Evolutionary conservation across 2,888 invertebrate genomes (phyloP), one percentile per base, ranked within the genome.

Genomic region (Drosophila subsilvestris): DNA sequence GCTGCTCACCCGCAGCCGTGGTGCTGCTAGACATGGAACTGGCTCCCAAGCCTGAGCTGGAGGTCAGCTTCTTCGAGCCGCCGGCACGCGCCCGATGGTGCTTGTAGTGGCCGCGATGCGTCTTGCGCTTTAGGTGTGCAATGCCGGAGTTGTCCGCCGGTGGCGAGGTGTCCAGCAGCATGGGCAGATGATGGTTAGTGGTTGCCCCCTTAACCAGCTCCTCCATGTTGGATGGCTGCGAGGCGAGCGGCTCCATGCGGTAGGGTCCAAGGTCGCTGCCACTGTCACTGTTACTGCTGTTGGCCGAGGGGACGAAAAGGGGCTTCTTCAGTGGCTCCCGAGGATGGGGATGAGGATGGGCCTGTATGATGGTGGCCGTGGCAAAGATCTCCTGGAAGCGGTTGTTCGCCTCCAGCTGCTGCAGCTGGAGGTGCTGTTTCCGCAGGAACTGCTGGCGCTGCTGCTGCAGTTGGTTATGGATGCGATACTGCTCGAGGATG

Each of bases 311-410:
- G 49, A 18, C 10, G 17, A 53, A 18, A 25, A 12, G 8, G 10
- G 55, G 74, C 60, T 70, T 85, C 76, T 82, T 90, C 71, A 80
- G 76, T 47, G 84, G 71, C 12, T 86, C 86, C 14, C 76, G 81
- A 8, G 88, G 73, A 82, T 90, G 89, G 3, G 89, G 75, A 45
- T 75, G 89, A 55, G 74, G 85, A 79, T 90, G 90, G 4, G 90
- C 81, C 80, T 90, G 90, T 42, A 90, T 90, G 27, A 90, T 90
- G 78, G 90, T 90, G 49, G 90, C 90, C 50, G 90, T 90, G 70
- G 90, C 90, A 18, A 90, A 90, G 29, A 90, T 80, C 74, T 90
- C 90, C 78, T 90, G 90, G 75, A 90, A 90, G 58, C 90, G 89
- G 71, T 90, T 90, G 67, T 79, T 86, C 8, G 84, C 89, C 58